A percentile compares a stretch with the other conserved stretches of the same genome.
phyloP scores from a whole-genome alignment of 2,888 invertebrate genomes.

The Gastracanthus pulcherrimus region DNA sequence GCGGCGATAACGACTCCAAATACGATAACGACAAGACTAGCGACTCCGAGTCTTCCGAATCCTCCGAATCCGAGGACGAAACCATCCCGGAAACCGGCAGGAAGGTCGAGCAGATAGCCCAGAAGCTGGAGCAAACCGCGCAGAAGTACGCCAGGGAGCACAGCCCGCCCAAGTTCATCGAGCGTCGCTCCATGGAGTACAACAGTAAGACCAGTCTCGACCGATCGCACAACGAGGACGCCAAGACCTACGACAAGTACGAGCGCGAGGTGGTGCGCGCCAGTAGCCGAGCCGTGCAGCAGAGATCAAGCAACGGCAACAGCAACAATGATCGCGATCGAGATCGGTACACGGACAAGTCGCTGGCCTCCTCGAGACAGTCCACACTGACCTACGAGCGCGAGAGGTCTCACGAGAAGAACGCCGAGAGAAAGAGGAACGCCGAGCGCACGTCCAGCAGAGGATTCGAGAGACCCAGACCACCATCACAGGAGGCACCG shows the following conservation, averaged over 20 bases:
- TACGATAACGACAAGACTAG: slow-evolving; percentile 71
- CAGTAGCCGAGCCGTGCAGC: slow-evolving; percentile 47
- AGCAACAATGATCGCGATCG: slow-evolving; percentile 54
- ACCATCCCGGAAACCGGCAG: slow-evolving; percentile 75
- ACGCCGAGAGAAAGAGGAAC: slow-evolving; percentile 68
- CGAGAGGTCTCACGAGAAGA: slow-evolving; percentile 71
- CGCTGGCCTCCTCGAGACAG: slow-evolving; percentile 58
- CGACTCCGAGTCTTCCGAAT: slow-evolving; percentile 65
- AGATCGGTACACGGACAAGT: slow-evolving; percentile 65
- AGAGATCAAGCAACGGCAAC: slow-evolving; percentile 28
- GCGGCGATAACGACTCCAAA: slow-evolving; percentile 61
- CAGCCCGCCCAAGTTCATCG: slow-evolving; percentile 74
- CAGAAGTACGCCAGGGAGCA: slow-evolving; percentile 75
- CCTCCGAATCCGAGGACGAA: slow-evolving; percentile 73
- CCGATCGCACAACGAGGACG: slow-evolving; percentile 51
- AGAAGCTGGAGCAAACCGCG: slow-evolving; percentile 75
- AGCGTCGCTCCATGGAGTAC: slow-evolving; percentile 67
- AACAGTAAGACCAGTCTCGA: slow-evolving; percentile 65
- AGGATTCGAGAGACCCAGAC: slow-evolving; percentile 72
- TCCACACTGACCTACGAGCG: slow-evolving; percentile 67
- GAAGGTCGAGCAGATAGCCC: slow-evolving; percentile 75
- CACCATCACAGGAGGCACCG: slow-evolving; percentile 75
- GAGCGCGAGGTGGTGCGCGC: slow-evolving; percentile 57
- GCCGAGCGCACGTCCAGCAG: slow-evolving; percentile 67
- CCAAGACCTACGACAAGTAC: slow-evolving; percentile 45